phyloP scores from a whole-genome alignment of 2,797 vertebrate genomes.

The Anisognathus igniventris region DNA sequence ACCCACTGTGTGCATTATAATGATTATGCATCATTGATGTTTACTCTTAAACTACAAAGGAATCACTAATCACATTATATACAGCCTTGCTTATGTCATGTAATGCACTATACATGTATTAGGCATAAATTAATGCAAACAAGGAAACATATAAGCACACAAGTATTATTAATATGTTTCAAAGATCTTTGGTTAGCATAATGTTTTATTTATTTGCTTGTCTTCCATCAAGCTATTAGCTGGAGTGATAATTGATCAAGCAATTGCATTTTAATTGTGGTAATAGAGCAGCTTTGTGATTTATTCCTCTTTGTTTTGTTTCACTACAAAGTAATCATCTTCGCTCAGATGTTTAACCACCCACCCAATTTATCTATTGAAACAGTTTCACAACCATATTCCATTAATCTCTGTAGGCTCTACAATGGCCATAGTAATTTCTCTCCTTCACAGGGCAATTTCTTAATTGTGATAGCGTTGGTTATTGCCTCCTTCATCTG shows the following conservation, averaged over 20 bases:
- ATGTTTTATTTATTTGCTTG: slow-evolving; percentile 52
- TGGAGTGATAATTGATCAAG: slow-evolving; percentile 55
- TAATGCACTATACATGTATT: neutral
- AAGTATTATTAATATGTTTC: neutral
- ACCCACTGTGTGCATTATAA: neutral
- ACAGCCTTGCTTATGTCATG: neutral
- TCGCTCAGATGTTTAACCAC: slow-evolving; percentile 42
- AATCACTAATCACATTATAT: neutral
- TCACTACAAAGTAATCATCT: slow-evolving; percentile 57
- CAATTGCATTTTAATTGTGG: slow-evolving; percentile 53
- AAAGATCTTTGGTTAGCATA: neutral
- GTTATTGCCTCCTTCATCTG: neutral
- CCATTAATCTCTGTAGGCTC: slow-evolving; percentile 44
- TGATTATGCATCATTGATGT: neutral
- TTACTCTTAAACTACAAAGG: neutral
- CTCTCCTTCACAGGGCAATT: neutral
- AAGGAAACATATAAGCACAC: neutral
- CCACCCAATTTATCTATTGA: slow-evolving; percentile 55
- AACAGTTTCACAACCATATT: slow-evolving; percentile 15
- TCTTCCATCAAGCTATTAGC: slow-evolving; percentile 35
- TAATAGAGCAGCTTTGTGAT: slow-evolving; percentile 41
- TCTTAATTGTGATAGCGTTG: neutral
- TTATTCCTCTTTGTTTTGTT: slow-evolving; percentile 69
- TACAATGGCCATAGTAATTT: neutral
- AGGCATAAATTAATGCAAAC: neutral